Evolutionary conservation across 2,888 invertebrate species (phyloP).

Genomic region (Euplagia quadripunctaria): DNA sequence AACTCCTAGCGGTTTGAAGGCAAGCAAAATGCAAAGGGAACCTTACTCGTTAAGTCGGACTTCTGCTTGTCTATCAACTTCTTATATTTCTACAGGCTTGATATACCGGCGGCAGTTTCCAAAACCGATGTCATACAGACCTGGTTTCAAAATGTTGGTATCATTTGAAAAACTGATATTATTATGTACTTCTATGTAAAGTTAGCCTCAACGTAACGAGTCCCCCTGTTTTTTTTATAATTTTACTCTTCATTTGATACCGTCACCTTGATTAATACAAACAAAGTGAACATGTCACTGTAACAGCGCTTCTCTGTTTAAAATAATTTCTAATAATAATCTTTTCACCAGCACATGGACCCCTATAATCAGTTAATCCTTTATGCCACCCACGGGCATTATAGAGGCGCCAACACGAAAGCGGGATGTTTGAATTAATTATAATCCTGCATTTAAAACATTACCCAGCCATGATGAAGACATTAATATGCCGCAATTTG

Average conservation of each 20-base stretch:
- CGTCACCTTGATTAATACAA: not conserved
- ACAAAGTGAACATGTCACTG: not conserved
- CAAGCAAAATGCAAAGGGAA: too few species aligned
- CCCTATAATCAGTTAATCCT: conserved; percentile 22
- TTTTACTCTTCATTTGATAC: not conserved
- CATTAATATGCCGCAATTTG: conserved; percentile 44
- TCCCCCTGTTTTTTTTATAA: not conserved
- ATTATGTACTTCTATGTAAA: not conserved
- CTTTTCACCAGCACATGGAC: conserved; percentile 12
- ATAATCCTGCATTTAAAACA: conserved; percentile 26
- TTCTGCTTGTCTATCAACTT: too few species aligned
- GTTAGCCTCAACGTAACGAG: not conserved
- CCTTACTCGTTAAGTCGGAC: too few species aligned
- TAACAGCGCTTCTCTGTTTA: not conserved
- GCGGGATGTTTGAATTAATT: conserved; percentile 30
- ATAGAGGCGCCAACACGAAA: conserved; percentile 10
- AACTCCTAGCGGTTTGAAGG: too few species aligned
- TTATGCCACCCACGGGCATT: conserved; percentile 8
- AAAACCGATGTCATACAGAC: too few species aligned
- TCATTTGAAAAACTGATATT: not conserved
- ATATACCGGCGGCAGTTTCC: too few species aligned
- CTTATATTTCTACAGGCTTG: too few species aligned
- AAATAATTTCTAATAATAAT: conserved; percentile 1
- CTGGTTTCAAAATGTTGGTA: not conserved
- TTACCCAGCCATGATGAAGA: conserved; percentile 30